Evolutionary conservation across 1,140 invertebrate species (phyloP).

Genomic region (Chrysoperla carnea): DNA sequence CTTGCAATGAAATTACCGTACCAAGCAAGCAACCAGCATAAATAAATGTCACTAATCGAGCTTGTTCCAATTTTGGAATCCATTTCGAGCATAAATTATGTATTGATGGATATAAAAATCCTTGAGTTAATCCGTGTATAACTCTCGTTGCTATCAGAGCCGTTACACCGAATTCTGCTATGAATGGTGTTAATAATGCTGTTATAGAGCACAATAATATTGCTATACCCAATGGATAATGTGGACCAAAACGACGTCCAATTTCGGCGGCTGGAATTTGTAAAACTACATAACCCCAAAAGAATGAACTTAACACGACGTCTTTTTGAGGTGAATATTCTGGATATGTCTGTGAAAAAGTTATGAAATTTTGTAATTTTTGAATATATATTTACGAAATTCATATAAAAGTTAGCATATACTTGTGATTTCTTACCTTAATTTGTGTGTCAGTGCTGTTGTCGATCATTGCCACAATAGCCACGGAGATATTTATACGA

Average conservation of each 20-base stretch:
- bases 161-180: conserved; percentile 32
- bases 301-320: conserved; percentile 42
- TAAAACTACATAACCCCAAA: conserved; percentile 35
- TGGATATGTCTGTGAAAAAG: conserved; percentile 14
- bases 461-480: conserved; percentile 40
- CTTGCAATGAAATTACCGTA: conserved; percentile 48
- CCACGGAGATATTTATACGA: conserved; percentile 38
- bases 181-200: conserved; percentile 24
- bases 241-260: conserved; percentile 39
- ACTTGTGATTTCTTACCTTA: background rate
- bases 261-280: conserved; percentile 48
- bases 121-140: conserved; percentile 58
- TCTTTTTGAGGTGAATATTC: conserved; percentile 31
- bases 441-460: too few relatives aligned
- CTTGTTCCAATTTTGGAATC: conserved; percentile 38
- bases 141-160: conserved; percentile 42
- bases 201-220: conserved; percentile 29
- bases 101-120: conserved; percentile 57
- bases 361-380: conserved; percentile 1
- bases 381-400: too few relatives aligned
- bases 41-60: conserved; percentile 33
- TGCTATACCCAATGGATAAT: conserved; percentile 36
- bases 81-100: conserved; percentile 68
- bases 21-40: conserved; percentile 49
- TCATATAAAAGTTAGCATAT: too few relatives aligned